Base-by-base conservation (phyloP, 2,797 vertebrate genomes). In the Scolopax rusticola region DNA sequence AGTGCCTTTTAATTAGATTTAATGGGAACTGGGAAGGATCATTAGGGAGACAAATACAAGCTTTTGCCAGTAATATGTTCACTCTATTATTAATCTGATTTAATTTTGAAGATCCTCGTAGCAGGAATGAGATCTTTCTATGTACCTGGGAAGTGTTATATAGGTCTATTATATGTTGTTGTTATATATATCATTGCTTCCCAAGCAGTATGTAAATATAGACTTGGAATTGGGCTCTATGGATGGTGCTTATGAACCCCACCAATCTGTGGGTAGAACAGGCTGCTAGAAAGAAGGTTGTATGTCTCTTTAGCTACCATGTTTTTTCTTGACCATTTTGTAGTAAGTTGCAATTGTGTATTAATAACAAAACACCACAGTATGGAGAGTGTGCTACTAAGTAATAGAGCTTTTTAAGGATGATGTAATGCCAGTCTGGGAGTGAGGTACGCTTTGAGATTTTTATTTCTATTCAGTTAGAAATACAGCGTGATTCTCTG, bases 1-100 rank as follows among this genome's bases (percentile, higher is more conserved):
- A 76, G 41, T 92, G 87, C 67, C 69, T 94, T 95, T 94, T 91
- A 91, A 93, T 96, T 88, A 75, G 84, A 87, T 96, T 94, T 95
- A 95, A 91, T 91, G 79, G 69, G 65, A 92, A n/a, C 82, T 93
- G 82, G 76, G 73, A 91, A 91, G 79, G 79, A 92, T 92, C 73
- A 69, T 94, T 93, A 93, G 87, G 69, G 67, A 94, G 53, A 57
- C 90, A 96, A 96, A 96, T 73, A 89, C 30, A 54, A 89, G 82
- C 68, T 93, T 95, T 96, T 94, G 71, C 84, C 64, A 57, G 93
- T 92, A 93, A 80, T 95, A 89, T 59, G 19, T 86, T 95, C 64
- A 2, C 65, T 61, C 0, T 87, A 32, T 90, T 89, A 96, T 94
- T 93, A 93, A 94, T 94, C 73, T 84, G 89, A 97, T 94, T 89